phyloP scores from a whole-genome alignment of 1,140 invertebrate genomes.

The Drosophila bocqueti region DNA sequence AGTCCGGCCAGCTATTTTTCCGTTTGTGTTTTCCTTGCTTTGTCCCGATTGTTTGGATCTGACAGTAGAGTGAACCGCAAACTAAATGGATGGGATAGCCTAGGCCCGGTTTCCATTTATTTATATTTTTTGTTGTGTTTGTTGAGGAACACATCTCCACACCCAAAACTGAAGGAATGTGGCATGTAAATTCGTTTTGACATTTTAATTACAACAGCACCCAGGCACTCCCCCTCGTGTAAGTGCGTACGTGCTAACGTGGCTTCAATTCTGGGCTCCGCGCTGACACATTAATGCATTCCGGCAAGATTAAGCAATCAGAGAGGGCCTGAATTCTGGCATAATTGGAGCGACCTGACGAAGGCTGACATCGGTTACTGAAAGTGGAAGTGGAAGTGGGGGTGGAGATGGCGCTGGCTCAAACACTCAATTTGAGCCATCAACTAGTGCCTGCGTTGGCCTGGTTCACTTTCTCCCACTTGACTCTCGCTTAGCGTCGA shows the following conservation, averaged over 20 bases:
- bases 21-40: conserved; percentile 39
- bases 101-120: conserved; percentile 41
- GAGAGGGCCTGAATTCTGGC: conserved; percentile 35
- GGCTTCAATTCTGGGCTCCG: conserved; percentile 34
- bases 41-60: conserved; percentile 39
- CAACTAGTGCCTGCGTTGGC: conserved; percentile 41
- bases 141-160: background rate
- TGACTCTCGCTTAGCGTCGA: conserved; percentile 51
- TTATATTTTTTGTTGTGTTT: conserved; percentile 1
- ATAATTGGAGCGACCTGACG: conserved; percentile 50
- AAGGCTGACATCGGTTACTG: conserved; percentile 17
- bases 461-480: conserved; percentile 30
- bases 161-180: conserved; percentile 28
- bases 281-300: conserved; percentile 78
- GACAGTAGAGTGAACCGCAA: conserved; percentile 53
- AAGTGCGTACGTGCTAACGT: conserved; percentile 19
- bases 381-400: background rate
- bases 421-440: conserved; percentile 68
- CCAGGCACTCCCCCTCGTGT: background rate
- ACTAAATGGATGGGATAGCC: conserved; percentile 44
- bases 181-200: conserved; percentile 51
- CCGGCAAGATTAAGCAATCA: conserved; percentile 78
- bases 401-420: conserved; percentile 3
- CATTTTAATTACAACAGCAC: conserved; percentile 72
- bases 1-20: conserved; percentile 58